phyloP scores from a whole-genome alignment of 2,888 invertebrate genomes.

The Orthosia gracilis region DNA sequence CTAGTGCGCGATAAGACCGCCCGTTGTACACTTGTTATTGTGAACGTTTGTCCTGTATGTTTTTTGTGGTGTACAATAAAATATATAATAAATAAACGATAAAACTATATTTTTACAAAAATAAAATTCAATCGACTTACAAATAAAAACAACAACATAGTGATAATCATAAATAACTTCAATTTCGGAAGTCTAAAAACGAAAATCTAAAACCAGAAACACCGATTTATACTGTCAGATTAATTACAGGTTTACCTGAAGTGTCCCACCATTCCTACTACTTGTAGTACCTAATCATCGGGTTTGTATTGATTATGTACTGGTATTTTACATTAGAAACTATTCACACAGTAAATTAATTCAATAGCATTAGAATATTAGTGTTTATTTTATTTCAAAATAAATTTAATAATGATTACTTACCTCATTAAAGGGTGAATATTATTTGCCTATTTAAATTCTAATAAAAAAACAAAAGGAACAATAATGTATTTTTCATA shows the following conservation, averaged over 20 bases:
- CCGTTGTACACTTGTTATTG: too few relatives aligned
- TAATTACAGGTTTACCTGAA: neutral
- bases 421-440: conserved; percentile 25
- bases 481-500: conserved; percentile 59
- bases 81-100: too few relatives aligned
- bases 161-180: too few relatives aligned
- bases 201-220: too few relatives aligned
- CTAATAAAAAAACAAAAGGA: conserved; percentile 71
- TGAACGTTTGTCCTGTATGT: too few relatives aligned
- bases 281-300: neutral
- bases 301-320: neutral
- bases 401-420: conserved; percentile 9
- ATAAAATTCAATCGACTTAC: too few relatives aligned
- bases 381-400: neutral
- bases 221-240: neutral
- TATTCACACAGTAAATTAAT: neutral
- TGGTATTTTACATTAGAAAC: neutral
- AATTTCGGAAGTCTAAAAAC: too few relatives aligned
- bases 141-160: too few relatives aligned
- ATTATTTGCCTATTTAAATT: neutral
- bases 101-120: too few relatives aligned
- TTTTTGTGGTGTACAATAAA: too few relatives aligned
- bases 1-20: too few relatives aligned
- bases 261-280: neutral
- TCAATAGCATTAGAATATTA: neutral